A percentile compares a stretch with the other conserved stretches of the same genome.
Conservation (phyloP, 2,888 invertebrate genomes). For the Lasioglossum zephyrum region DNA sequence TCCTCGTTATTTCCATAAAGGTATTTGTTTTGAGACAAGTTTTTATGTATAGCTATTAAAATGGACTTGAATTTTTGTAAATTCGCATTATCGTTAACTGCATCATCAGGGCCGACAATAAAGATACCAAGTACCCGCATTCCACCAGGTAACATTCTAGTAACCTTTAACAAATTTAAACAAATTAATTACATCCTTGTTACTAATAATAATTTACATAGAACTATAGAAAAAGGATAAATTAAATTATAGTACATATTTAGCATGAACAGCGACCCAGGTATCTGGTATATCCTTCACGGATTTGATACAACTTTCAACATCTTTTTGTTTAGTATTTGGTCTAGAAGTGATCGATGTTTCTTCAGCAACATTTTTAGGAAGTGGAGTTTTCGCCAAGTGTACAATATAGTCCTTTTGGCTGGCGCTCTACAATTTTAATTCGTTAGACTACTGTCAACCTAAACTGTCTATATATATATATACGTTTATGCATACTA, state of each 20-base stretch:
- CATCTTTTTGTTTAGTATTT: slow-evolving; percentile 81
- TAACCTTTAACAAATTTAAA: slow-evolving; percentile 85
- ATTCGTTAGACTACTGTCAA: slow-evolving; percentile 1
- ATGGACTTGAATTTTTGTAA: slow-evolving; percentile 87
- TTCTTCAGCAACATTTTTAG: slow-evolving; percentile 83
- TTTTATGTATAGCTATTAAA: slow-evolving; percentile 86
- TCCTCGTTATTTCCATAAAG: slow-evolving; percentile 88
- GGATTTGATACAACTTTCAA: slow-evolving; percentile 84
- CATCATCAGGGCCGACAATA: slow-evolving; percentile 88
- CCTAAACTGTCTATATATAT: neutral
- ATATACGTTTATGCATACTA: neutral
- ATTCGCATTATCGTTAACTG: slow-evolving; percentile 86
- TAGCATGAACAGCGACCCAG: slow-evolving; percentile 92
- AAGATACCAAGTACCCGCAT: slow-evolving; percentile 94
- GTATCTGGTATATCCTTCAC: slow-evolving; percentile 87
- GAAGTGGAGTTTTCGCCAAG: slow-evolving; percentile 91
- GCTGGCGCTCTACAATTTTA: slow-evolving; percentile 85
- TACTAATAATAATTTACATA: neutral
- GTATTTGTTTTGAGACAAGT: slow-evolving; percentile 86
- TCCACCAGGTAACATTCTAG: slow-evolving; percentile 96
- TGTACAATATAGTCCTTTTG: slow-evolving; percentile 92
- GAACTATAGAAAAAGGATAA: neutral
- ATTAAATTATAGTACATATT: slow-evolving; percentile 86
- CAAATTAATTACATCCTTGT: neutral
- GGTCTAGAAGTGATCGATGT: slow-evolving; percentile 81